phyloP scores from a whole-genome alignment of 2,888 invertebrate genomes.

The Helleia helle region DNA sequence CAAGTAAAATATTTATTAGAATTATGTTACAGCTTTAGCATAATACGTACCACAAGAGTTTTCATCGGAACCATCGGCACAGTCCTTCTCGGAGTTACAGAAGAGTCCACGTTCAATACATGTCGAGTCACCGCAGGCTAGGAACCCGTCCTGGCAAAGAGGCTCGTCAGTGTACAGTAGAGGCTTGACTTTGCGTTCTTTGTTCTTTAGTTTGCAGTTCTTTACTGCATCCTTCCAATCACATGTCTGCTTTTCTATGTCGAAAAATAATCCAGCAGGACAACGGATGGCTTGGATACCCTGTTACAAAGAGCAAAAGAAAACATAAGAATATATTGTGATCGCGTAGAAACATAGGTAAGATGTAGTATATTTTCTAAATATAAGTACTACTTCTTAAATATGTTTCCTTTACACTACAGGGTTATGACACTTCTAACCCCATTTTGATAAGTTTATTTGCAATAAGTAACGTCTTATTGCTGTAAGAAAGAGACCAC shows the following conservation, averaged over 20 bases:
- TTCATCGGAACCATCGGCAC: constrained; percentile 91
- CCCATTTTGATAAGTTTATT: no score
- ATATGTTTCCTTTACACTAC: no score
- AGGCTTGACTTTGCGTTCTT: constrained; percentile 90
- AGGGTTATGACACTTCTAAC: no score
- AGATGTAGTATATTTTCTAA: no score
- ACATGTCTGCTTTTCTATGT: constrained; percentile 95
- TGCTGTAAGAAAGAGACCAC: no score
- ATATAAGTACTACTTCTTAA: no score
- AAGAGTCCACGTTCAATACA: constrained; percentile 93
- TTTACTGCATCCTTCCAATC: constrained; percentile 96
- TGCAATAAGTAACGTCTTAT: no score
- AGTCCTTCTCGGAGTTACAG: constrained; percentile 95
- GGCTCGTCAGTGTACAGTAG: constrained; percentile 92
- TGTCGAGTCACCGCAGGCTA: constrained; percentile 90
- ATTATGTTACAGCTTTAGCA: background rate
- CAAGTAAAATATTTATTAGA: constrained; percentile 8
- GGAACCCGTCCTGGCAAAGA: constrained; percentile 87
- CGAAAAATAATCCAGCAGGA: constrained; percentile 93
- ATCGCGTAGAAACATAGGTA: no score
- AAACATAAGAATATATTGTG: no score
- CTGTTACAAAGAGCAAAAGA: constrained; percentile 56
- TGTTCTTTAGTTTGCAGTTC: constrained; percentile 92
- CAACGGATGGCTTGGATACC: constrained; percentile 95
- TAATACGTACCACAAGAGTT: constrained; percentile 87